Conservation (phyloP, 37 sponge, comb jelly and placozoan species). For the Ianthella basta region DNA sequence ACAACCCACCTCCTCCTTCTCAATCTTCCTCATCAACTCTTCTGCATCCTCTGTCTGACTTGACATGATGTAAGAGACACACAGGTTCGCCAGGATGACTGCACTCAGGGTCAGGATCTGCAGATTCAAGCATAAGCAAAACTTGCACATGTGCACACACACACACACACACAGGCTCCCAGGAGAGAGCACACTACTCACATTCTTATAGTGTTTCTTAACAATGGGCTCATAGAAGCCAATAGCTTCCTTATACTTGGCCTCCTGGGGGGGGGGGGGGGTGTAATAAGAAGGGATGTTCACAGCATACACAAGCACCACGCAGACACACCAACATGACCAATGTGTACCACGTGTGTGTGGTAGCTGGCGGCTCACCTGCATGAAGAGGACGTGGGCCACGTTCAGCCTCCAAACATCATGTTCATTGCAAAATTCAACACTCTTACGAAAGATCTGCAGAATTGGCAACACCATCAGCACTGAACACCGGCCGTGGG, state of each 20-base stretch:
- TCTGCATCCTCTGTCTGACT: constrained; percentile 97
- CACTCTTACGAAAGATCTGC: constrained; percentile 92
- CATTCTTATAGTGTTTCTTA: constrained; percentile 91
- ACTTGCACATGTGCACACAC: background rate
- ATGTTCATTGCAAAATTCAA: constrained; percentile 96
- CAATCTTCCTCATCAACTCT: constrained; percentile 98
- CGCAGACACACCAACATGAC: constrained; percentile 12
- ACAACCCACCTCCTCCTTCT: constrained; percentile 91
- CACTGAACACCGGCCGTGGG: no score
- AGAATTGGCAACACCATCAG: background rate
- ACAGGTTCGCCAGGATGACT: constrained; percentile 96
- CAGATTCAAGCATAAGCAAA: background rate
- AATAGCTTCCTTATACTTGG: constrained; percentile 93
- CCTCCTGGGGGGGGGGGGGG: constrained; percentile 56
- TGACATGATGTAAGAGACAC: constrained; percentile 99
- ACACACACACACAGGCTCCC: background rate
- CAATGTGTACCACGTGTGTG: background rate
- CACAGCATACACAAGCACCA: background rate
- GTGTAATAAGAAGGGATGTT: background rate
- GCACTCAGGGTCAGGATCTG: constrained; percentile 93
- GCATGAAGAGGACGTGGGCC: constrained; percentile 99
- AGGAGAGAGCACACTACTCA: constrained; percentile 27
- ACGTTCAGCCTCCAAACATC: constrained; percentile 97
- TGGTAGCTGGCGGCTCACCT: constrained; percentile 30
- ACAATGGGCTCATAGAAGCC: constrained; percentile 98